Evolutionary conservation across 1,140 invertebrate species (phyloP), one percentile per base, ranked within the genome.

Genomic region (Drosophila pseudoobscura): DNA sequence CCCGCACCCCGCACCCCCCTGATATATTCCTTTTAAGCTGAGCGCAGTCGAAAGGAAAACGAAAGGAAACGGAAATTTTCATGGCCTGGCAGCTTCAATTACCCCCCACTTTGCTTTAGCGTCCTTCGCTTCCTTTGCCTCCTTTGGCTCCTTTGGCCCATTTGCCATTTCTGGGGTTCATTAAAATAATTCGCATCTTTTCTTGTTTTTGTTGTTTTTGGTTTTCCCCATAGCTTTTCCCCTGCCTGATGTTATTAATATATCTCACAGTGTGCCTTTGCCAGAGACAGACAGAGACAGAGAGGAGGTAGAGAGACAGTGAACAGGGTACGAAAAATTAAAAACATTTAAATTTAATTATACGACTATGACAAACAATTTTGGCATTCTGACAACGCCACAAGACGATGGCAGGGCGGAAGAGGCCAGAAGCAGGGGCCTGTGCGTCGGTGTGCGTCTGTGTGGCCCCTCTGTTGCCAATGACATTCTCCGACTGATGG

Each of bases 331-430:
- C 9, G 29, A 69, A 69, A 69, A 64, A 68, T 65, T 46, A 66
- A 79, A 87, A 88, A 88, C 83, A 87, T 87, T 87, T 88, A 78
- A 87, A 87, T 87, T 87, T 87, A 87, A 87, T 87, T 87, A 88
- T 88, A 88, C 70, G 70, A 78, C 82, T 88, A 88, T 87, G 82
- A 88, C 82, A 87, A 87, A 87, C 74, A 88, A 75, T 88, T 87
- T 88, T 87, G 82, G 82, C 82, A 87, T 88, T 82, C 78, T 87
- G 82, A 75, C 82, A 88, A 78, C 65, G 60, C 35, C 35, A 4
- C 35, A 5, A 13, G 35, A 39, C 35, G 35, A 11, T 39, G 35
- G 35, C 6, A 35, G n/a, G 44, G 15, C 24, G 29, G 26, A 49
- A 22, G 17, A 49, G 26, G n/a, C 17, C 9, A 22, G 45, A 4